Evolutionary conservation across 2,797 vertebrate genomes (phyloP).

Genomic region (Lophius americanus): DNA sequence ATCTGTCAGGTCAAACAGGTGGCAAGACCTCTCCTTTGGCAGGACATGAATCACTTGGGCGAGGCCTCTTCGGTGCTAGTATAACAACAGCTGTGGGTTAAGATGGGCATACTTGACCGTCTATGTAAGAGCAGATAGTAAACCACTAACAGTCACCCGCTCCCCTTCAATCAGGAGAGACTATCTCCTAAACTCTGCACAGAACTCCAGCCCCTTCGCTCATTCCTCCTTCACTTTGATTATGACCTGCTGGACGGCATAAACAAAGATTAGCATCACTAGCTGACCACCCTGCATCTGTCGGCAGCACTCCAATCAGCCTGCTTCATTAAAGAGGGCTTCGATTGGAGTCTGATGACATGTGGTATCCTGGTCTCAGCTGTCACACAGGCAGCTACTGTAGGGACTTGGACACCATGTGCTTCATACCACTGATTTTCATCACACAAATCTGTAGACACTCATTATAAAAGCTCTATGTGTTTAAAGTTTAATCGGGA

Average conservation of each 20-base stretch:
- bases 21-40: constrained; percentile 78
- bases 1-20: constrained; percentile 74
- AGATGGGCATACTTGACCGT: constrained; percentile 69
- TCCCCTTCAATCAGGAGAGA: constrained; percentile 60
- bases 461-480: constrained; percentile 24
- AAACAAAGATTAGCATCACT: constrained; percentile 72
- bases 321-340: constrained; percentile 66
- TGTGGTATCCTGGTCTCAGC: constrained; percentile 59
- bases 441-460: constrained; percentile 6
- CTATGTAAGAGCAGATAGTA: constrained; percentile 66
- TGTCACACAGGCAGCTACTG: constrained; percentile 61
- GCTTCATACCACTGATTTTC: constrained; percentile 51
- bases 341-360: constrained; percentile 71
- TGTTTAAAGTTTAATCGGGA: not conserved
- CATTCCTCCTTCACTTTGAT: constrained; percentile 66
- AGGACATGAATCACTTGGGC: constrained; percentile 75
- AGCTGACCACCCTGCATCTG: constrained; percentile 65
- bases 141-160: constrained; percentile 69
- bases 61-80: constrained; percentile 66
- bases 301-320: constrained; percentile 67
- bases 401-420: constrained; percentile 44
- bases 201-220: constrained; percentile 21
- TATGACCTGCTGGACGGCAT: constrained; percentile 59
- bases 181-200: constrained; percentile 46
- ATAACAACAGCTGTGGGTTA: constrained; percentile 80